phyloP scores from a whole-genome alignment of 2,888 invertebrate species.

The Mactromeris polynyma region DNA sequence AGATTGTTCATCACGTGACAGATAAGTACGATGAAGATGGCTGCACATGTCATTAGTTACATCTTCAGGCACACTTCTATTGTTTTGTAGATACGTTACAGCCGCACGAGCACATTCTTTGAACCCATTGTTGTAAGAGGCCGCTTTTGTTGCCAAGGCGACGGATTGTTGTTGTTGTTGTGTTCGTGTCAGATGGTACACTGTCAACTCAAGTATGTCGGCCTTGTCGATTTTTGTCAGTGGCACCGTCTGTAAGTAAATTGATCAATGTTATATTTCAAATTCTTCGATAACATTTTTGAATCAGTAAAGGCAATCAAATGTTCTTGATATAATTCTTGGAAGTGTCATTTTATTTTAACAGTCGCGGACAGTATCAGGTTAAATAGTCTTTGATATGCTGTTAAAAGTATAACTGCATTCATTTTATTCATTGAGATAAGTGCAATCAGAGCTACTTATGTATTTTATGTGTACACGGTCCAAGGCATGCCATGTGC shows the following conservation, averaged over 20 bases:
- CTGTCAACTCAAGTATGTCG: neutral
- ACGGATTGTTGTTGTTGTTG: neutral
- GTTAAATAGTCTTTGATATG: no score
- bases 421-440: no score
- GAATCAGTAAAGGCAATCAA: no score
- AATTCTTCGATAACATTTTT: no score
- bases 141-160: neutral
- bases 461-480: no score
- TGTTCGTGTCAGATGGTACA: neutral
- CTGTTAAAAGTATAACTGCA: no score
- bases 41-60: neutral
- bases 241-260: neutral
- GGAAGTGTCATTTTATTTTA: no score
- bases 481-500: no score
- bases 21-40: neutral
- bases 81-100: neutral
- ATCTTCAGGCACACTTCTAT: neutral
- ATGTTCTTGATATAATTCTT: no score
- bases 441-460: no score
- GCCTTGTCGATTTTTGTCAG: neutral
- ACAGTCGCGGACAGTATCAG: no score
- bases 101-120: neutral
- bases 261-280: no score
- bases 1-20: conserved; percentile 3
- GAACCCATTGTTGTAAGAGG: neutral